These are phyloP conservation scores for Saccostrea cuccullata DNA, from an alignment of 1,140 invertebrate genomes.

Conservation along the genomic window DNA sequence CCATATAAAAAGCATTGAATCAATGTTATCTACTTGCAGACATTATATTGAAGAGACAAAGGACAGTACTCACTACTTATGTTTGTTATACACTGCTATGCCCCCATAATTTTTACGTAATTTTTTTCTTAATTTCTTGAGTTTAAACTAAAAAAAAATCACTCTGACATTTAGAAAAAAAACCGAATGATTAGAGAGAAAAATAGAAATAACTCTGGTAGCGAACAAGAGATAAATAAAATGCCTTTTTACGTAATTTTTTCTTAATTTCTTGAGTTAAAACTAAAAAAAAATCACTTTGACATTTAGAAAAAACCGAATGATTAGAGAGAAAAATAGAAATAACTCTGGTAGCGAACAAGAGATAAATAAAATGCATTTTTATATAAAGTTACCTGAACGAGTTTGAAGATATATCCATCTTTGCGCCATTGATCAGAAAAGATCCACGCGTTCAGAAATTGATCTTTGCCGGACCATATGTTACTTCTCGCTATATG, in stretches of 20 bases:
- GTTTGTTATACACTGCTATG: neutral
- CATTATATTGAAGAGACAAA: too few species aligned
- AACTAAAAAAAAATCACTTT: neutral
- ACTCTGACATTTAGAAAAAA: neutral
- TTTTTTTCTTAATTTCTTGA: neutral
- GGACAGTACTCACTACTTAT: too few species aligned
- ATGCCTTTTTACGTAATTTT: neutral
- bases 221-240: neutral
- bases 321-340: neutral
- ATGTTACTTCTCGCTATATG: neutral
- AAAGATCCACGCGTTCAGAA: constrained; percentile 9
- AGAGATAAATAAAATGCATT: neutral
- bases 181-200: neutral
- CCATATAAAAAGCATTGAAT: too few species aligned
- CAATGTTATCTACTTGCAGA: too few species aligned
- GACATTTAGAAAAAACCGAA: neutral
- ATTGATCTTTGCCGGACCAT: neutral
- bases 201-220: neutral
- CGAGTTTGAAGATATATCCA: neutral
- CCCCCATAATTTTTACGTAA: neutral
- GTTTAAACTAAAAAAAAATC: neutral
- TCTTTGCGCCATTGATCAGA: neutral
- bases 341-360: neutral
- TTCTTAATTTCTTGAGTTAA: neutral
- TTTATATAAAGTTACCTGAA: neutral